Evolutionary conservation across 2,888 invertebrate genomes (phyloP).

Genomic region (Phaedon cochleariae): DNA sequence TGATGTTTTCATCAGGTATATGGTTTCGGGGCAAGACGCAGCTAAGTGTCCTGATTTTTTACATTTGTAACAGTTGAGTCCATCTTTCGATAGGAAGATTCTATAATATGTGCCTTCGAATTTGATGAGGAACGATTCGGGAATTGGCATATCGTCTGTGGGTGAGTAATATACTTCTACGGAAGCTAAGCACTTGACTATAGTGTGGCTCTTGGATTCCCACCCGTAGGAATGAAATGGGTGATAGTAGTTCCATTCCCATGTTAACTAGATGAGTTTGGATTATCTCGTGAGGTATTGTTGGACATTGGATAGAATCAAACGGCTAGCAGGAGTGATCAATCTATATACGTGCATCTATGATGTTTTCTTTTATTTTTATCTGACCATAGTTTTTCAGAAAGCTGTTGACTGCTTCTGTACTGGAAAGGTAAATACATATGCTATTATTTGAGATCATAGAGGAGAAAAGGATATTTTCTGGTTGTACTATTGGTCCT

Average conservation of each 20-base stretch:
- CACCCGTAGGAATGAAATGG: background rate
- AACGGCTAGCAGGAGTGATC: background rate
- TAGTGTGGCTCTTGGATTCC: background rate
- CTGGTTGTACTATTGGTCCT: conserved; percentile 23
- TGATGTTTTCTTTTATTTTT: background rate
- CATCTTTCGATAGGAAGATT: background rate
- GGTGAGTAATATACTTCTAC: background rate
- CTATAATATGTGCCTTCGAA: background rate
- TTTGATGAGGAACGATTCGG: background rate
- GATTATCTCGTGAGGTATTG: background rate
- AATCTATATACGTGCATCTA: background rate
- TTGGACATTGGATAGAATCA: background rate
- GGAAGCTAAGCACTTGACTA: background rate
- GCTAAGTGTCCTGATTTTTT: background rate
- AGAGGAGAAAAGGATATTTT: conserved; percentile 19
- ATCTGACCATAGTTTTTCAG: background rate
- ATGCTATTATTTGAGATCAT: conserved; percentile 25
- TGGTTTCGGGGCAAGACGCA: background rate
- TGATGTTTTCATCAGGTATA: background rate
- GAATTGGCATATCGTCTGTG: background rate
- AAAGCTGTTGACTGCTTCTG: conserved; percentile 28
- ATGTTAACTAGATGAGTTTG: background rate
- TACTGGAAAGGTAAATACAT: conserved; percentile 37
- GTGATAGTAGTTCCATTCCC: background rate
- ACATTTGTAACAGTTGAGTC: background rate